Percentiles rank a stretch among this genome's conserved stretches.
phyloP scores from a whole-genome alignment of 2,113 vertebrate species.

The Reinhardtius hippoglossoides region DNA sequence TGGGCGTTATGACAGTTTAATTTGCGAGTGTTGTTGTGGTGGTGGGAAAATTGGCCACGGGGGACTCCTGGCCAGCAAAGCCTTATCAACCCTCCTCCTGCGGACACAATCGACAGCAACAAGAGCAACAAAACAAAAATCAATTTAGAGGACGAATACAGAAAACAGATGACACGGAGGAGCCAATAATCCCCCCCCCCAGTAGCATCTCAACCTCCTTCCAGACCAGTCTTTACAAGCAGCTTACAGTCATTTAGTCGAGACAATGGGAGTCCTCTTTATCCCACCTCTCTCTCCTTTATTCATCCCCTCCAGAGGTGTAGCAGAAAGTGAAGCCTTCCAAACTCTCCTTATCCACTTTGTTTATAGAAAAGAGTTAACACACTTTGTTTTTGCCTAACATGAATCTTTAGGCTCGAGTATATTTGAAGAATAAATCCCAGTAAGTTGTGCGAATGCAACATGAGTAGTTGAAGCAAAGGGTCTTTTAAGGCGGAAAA shows the following conservation, averaged over 20 bases:
- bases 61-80: conserved; percentile 70
- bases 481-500: background rate
- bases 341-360: conserved; percentile 49
- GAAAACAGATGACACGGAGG: conserved; percentile 58
- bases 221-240: conserved; percentile 53
- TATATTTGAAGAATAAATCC: conserved; percentile 1
- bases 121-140: conserved; percentile 78
- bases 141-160: conserved; percentile 77
- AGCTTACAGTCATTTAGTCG: conserved; percentile 52
- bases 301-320: conserved; percentile 53
- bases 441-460: background rate
- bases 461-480: background rate
- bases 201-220: conserved; percentile 52
- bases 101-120: conserved; percentile 71
- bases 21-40: conserved; percentile 77
- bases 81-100: conserved; percentile 64
- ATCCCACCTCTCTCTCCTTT: conserved; percentile 32
- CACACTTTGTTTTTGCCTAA: conserved; percentile 1
- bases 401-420: conserved; percentile 19
- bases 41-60: conserved; percentile 73
- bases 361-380: conserved; percentile 39
- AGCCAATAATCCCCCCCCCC: conserved; percentile 66
- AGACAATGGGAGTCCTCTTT: conserved; percentile 51
- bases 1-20: conserved; percentile 81
- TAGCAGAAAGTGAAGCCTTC: conserved; percentile 38